Base-by-base conservation (phyloP, 2,113 vertebrate genomes). In the Salminus brasiliensis region DNA sequence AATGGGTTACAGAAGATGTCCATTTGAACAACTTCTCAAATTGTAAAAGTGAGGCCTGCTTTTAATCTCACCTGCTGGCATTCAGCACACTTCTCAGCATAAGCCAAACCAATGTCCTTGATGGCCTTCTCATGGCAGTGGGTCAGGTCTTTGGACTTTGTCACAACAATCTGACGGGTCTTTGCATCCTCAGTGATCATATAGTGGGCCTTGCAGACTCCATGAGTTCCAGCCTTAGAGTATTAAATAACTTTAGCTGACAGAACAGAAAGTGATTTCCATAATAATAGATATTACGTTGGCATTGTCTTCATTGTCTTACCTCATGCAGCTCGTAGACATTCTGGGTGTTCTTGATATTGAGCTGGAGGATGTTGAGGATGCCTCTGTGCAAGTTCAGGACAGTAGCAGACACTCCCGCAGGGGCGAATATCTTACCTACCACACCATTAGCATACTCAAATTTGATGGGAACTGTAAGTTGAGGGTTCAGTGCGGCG, bases 301-400 rank as follows among this genome's bases (percentile, higher is more conserved):
- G 74, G 85, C 9, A 2, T 13, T 1, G 30, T 15, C 2, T 70
- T 79, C 85, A 63, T 88, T 59, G 15, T 81, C 86, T 76, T 86
- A 95, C 94, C 92, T 95, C 96, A 81, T 94, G 93, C 75, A 95
- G 41, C 36, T 96, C 93, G n/a, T 95, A 98, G 49, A 93, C 89
- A 3, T 93, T 95, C 52, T 92, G 93, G 34, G 90, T 91, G 74
- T 92, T 93, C 85, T 95, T 95, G 74, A 94, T 82, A 82, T 91
- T 94, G 34, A 94, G 76, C 74, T 91, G 89, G 15, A 95, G 52
- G 80, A 91, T 2, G 63, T 90, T 93, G 81, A 95, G 74, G 9
- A 94, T 81, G 57, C 94, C 94, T 93, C 84, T 94, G 73, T 91
- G 74, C 47, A 95, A 30, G 85, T 97, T 97, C 73, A 92, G 9